Conservation (phyloP, 2,113 vertebrate species). For the Tinamus guttatus region DNA sequence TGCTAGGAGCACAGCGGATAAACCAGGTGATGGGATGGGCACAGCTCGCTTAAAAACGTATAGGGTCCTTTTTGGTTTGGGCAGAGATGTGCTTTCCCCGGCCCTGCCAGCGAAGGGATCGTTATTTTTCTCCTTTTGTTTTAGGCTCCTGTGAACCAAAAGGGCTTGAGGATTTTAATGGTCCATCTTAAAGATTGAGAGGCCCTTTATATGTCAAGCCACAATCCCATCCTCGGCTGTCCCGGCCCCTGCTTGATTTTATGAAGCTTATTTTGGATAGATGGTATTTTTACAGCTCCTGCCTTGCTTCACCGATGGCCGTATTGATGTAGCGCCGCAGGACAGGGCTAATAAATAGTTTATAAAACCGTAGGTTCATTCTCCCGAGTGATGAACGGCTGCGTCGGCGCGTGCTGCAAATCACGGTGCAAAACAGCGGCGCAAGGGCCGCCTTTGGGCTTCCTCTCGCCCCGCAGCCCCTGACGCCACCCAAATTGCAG, state of each 20-base stretch:
- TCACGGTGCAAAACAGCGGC: not conserved
- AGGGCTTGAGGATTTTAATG: constrained; percentile 78
- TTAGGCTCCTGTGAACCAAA: constrained; percentile 76
- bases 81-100: not conserved
- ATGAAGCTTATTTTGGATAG: constrained; percentile 79
- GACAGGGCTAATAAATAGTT: constrained; percentile 83
- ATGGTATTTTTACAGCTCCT: constrained; percentile 81
- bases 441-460: not conserved
- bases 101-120: constrained; percentile 41
- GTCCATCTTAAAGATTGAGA: constrained; percentile 81
- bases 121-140: constrained; percentile 73
- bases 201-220: constrained; percentile 75
- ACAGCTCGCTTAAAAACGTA: too few relatives aligned
- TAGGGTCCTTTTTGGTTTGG: not conserved
- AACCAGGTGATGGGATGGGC: not conserved
- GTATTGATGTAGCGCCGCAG: constrained; percentile 77
- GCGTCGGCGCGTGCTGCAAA: constrained; percentile 63
- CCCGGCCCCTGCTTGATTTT: constrained; percentile 76
- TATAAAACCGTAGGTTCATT: constrained; percentile 78
- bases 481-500: not conserved
- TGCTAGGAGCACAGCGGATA: rapidly evolving
- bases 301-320: constrained; percentile 79
- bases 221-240: constrained; percentile 71
- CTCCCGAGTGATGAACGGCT: constrained; percentile 69
- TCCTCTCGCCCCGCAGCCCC: not conserved